Base-by-base conservation (phyloP, 2,888 invertebrate genomes). In the Tridacna crocea region DNA sequence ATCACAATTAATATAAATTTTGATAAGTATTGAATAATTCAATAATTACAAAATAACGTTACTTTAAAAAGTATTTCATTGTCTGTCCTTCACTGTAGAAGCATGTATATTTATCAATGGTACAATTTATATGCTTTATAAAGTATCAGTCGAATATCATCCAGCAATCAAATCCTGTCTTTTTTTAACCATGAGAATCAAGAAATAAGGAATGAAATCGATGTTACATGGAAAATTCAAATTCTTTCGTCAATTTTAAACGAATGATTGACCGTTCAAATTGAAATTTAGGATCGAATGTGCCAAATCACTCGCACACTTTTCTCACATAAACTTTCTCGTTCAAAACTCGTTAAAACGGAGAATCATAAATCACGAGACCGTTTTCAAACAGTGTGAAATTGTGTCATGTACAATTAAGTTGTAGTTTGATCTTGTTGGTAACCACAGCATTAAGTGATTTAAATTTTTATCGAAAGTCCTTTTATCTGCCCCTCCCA, bases 351-450 rank as follows among this genome's bases (percentile, higher is more conserved):
- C 19, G 12, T 15, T 70, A 70, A 70, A 70, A 51, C 47, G 70
- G 51, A 51, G 51, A 51, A 51, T 22, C 79, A 84, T 84, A 84
- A 84, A 84, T 84, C 79, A 79, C 81, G 46, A 15, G 15, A 55
- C 19, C 36, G 48, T 76, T 75, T 78, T 65, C 74, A 77, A 66
- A 63, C 72, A 24, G 63, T 76, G 80, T 80, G 72, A 82, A 78
- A 76, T 85, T 82, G 80, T 85, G 80, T 85, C 80, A 85, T 85
- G 75, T 80, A 27, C 78, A 82, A 82, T 85, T 75, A 82, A 65
- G 51, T 17, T 63, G 17, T 60, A 72, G 47, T 85, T 82, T 85
- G 80, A 82, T 80, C 73, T 55, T 19, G 17, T 27, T 63, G 51
- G 68, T 48, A 66, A 66, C 46, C 24, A 70, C 79, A 77, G 65